These are phyloP conservation scores for Echiichthys vipera DNA, from an alignment of 2,797 vertebrate species.

Conservation along the genomic window DNA sequence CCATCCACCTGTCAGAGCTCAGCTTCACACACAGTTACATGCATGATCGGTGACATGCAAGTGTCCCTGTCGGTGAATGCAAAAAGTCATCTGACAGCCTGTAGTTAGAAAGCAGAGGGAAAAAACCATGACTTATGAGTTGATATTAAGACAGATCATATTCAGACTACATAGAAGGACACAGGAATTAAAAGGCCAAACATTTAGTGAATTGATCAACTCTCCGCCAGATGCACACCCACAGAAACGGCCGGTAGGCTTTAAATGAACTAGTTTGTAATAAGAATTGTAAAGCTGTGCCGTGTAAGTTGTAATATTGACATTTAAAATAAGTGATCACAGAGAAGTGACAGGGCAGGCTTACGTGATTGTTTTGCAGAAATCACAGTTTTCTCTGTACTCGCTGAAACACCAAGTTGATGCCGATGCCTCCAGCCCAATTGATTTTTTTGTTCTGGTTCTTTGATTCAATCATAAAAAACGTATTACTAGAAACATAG, in stretches of 20 bases:
- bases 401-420: not conserved
- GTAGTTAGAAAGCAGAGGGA: not conserved
- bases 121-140: not conserved
- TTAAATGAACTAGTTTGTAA: not conserved
- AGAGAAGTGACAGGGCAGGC: not conserved
- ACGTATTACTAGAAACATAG: not conserved
- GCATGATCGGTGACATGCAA: conserved; percentile 25
- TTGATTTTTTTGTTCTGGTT: not conserved
- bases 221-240: not conserved
- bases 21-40: conserved; percentile 20
- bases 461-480: not conserved
- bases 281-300: not conserved
- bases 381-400: not conserved
- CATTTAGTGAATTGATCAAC: not conserved
- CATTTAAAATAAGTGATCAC: not conserved
- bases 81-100: conserved; percentile 17
- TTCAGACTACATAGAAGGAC: not conserved
- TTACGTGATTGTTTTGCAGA: not conserved
- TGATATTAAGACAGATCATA: not conserved
- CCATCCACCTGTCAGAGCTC: conserved; percentile 66
- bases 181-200: conserved; percentile 13
- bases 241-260: not conserved
- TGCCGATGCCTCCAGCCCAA: not conserved
- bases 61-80: conserved; percentile 6
- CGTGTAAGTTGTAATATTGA: not conserved